phyloP scores from a whole-genome alignment of 2,113 vertebrate species.

The Calidris pygmaea region DNA sequence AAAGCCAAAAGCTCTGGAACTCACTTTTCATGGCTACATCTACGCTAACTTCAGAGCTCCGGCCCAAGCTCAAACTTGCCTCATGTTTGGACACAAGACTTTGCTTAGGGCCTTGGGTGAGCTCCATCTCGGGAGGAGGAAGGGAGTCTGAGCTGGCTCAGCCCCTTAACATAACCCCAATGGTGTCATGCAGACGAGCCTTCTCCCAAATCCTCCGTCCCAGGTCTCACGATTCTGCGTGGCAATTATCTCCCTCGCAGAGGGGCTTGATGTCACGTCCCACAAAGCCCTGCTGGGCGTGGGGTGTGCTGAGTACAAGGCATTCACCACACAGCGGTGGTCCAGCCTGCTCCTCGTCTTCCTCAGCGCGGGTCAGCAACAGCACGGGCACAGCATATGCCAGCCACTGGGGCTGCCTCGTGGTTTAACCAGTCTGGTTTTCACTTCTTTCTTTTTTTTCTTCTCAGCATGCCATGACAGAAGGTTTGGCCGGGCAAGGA shows the following conservation, averaged over 20 bases:
- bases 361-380: background rate
- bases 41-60: background rate
- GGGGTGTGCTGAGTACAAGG: background rate
- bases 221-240: background rate
- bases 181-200: background rate
- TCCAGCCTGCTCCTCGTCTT: background rate
- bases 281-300: background rate
- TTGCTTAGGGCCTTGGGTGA: slow-evolving; percentile 31
- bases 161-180: background rate
- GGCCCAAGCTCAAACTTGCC: slow-evolving; percentile 42
- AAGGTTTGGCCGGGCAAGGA: background rate
- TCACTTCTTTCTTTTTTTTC: background rate
- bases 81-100: slow-evolving; percentile 29
- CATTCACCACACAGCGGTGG: background rate
- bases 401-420: background rate
- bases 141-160: background rate
- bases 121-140: background rate
- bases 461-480: too few species aligned
- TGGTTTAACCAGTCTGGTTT: background rate
- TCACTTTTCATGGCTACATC: background rate
- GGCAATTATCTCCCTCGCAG: background rate
- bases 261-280: background rate
- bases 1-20: background rate
- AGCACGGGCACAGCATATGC: background rate
- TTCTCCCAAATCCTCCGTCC: background rate